Percentiles rank a stretch among this genome's conserved stretches.
Conservation (phyloP, 2,888 invertebrate species). For the Chrysotoxum bicinctum region DNA sequence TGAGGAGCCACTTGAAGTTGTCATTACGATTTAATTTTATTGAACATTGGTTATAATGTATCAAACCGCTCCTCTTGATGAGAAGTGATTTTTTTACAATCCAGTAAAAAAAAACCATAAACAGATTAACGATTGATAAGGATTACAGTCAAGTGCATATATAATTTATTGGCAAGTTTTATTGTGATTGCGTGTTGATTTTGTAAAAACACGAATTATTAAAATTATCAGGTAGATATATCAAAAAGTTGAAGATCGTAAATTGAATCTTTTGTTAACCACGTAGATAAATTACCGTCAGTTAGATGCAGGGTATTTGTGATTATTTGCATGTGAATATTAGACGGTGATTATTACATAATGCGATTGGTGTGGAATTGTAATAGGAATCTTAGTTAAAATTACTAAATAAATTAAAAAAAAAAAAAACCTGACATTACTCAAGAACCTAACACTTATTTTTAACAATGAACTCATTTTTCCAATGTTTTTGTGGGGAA, state of each 20-base stretch:
- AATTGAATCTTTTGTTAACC: not conserved
- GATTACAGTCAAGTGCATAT: not conserved
- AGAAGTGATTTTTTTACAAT: not conserved
- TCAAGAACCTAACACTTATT: too few relatives aligned
- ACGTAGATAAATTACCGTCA: not conserved
- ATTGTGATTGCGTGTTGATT: conserved; percentile 8
- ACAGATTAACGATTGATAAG: not conserved
- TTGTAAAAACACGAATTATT: conserved; percentile 2
- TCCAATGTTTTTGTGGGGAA: too few relatives aligned
- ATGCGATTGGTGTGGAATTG: not conserved
- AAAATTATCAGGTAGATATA: conserved; percentile 16
- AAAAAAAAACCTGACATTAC: too few relatives aligned
- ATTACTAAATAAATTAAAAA: too few relatives aligned
- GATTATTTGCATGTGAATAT: not conserved
- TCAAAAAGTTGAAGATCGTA: not conserved
- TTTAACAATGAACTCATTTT: too few relatives aligned
- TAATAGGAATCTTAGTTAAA: not conserved
- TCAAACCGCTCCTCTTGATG: not conserved
- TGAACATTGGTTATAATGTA: not conserved
- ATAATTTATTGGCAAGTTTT: conserved; percentile 11
- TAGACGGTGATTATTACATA: not conserved
- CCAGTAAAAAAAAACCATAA: not conserved
- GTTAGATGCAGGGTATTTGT: not conserved
- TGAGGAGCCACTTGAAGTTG: not conserved
- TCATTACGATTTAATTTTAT: not conserved